Conservation (phyloP, 2,797 vertebrate genomes). For the Anguilla pacifica region DNA sequence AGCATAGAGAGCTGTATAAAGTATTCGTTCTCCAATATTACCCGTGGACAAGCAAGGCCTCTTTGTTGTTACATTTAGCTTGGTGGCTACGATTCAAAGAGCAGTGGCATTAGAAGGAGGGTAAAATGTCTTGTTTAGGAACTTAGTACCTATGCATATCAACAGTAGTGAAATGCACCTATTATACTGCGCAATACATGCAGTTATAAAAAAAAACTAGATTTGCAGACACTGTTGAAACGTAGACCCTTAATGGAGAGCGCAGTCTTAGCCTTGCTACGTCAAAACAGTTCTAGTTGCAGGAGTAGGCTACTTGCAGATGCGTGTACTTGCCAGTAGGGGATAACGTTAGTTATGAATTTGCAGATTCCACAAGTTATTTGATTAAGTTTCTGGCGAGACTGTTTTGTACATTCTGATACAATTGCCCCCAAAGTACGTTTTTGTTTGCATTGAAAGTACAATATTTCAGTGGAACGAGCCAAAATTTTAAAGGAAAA, state of each 20-base stretch:
- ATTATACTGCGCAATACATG: neutral
- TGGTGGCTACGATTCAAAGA: neutral
- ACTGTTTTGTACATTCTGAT: neutral
- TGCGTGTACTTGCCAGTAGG: conserved; percentile 29
- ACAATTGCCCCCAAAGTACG: neutral
- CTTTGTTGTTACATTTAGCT: conserved; percentile 29
- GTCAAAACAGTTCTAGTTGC: neutral
- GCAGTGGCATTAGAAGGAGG: neutral
- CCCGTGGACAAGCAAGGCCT: conserved; percentile 15
- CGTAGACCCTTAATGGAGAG: neutral
- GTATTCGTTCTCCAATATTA: neutral
- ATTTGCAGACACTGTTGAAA: neutral
- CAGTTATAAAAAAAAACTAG: neutral
- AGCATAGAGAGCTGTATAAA: neutral
- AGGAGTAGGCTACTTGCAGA: neutral
- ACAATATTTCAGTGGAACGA: neutral
- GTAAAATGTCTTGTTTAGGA: neutral
- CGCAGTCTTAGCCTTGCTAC: neutral
- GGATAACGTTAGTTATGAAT: neutral
- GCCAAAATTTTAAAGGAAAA: neutral
- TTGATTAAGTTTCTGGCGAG: neutral
- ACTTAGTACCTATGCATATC: neutral
- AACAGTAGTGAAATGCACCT: neutral
- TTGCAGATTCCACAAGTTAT: neutral
- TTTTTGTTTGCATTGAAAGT: neutral